Conservation (phyloP, 2,113 vertebrate species). For the Sterna hirundo region DNA sequence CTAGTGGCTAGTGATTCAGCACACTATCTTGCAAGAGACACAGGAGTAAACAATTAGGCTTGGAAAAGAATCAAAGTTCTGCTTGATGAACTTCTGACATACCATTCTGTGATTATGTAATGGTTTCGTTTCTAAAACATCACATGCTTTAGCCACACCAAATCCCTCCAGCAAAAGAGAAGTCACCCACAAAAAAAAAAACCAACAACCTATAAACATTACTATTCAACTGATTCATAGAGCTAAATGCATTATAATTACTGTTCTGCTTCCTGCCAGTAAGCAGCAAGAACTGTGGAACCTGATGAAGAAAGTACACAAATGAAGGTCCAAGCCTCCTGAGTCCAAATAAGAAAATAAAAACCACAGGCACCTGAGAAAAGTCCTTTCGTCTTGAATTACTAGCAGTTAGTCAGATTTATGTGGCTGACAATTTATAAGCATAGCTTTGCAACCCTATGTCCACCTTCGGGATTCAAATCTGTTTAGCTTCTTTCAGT, state of each 20-base stretch:
- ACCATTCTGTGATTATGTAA: constrained; percentile 16
- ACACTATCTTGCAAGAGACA: neutral
- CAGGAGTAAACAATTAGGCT: neutral
- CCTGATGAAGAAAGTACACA: neutral
- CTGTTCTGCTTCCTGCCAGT: neutral
- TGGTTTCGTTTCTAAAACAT: constrained; percentile 43
- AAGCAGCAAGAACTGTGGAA: neutral
- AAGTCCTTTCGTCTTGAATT: neutral
- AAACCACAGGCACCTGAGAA: neutral
- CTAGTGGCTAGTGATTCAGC: neutral
- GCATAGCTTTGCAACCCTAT: neutral
- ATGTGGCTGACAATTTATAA: neutral
- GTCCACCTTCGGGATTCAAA: neutral
- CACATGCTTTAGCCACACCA: constrained; percentile 40
- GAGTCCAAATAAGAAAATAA: neutral
- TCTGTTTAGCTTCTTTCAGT: neutral
- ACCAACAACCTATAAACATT: neutral
- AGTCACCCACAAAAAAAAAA: neutral
- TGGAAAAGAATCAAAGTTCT: constrained; percentile 37
- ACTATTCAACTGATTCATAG: neutral
- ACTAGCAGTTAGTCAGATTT: neutral
- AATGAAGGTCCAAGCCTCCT: neutral
- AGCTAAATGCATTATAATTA: neutral
- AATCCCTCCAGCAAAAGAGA: constrained; percentile 15
- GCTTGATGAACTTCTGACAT: constrained; percentile 22